A percentile compares a stretch with the other conserved stretches of the same genome.
phyloP scores from a whole-genome alignment of 2,888 invertebrate genomes.

The Iselma pallidipennis region DNA sequence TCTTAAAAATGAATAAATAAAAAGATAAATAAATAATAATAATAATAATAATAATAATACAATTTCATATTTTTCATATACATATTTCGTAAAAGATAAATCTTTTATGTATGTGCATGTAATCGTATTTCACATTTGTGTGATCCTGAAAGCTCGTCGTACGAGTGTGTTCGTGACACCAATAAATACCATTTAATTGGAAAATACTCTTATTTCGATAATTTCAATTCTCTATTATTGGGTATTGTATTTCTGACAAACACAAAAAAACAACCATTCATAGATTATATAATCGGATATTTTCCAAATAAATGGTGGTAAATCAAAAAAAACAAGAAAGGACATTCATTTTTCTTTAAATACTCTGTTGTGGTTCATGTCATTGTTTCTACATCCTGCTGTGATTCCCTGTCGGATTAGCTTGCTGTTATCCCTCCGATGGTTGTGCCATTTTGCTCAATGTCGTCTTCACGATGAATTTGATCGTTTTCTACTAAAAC shows the following conservation, averaged over 20 bases:
- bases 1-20: constrained; percentile 36
- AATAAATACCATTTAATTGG: constrained; percentile 16
- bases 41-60: too few relatives aligned
- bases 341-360: constrained; percentile 13
- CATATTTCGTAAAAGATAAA: constrained; percentile 38
- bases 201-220: constrained; percentile 17
- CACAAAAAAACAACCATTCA: not conserved
- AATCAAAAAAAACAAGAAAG: constrained; percentile 6
- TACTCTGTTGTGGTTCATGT: constrained; percentile 22
- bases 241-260: not conserved
- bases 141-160: constrained; percentile 17
- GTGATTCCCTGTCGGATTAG: constrained; percentile 48
- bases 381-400: constrained; percentile 42
- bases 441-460: constrained; percentile 54
- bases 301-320: not conserved
- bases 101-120: constrained; percentile 39
- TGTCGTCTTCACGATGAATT: constrained; percentile 31
- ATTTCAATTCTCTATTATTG: constrained; percentile 7
- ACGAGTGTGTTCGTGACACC: constrained; percentile 24
- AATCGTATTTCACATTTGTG: constrained; percentile 29
- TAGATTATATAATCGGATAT: not conserved
- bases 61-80: constrained; percentile 51
- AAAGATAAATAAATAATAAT: too few relatives aligned
- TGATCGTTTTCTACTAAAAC: constrained; percentile 14
- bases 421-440: constrained; percentile 47